Base-by-base conservation (phyloP, 2,797 vertebrate species). In the Sebastiscus tertius region DNA sequence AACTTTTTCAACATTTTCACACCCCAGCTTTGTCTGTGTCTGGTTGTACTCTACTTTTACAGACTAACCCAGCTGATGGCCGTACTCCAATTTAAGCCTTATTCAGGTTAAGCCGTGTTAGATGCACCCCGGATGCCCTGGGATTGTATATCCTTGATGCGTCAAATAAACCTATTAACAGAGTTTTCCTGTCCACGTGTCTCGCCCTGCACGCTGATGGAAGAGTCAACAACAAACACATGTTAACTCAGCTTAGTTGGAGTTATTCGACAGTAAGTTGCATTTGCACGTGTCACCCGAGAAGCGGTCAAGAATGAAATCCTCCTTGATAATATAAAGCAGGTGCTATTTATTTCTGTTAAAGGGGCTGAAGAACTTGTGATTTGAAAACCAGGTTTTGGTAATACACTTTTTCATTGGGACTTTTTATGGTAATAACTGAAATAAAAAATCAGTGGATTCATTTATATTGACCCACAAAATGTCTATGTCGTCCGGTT, bases 101-200 rank as follows among this genome's bases (percentile, higher is more conserved):
- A 89, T 84, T 87, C 79, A 60, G 87, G 84, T 85, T 93, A 91
- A 93, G 88, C 91, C 72, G 85, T 90, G 22, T 93, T 80, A 89
- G 87, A 88, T 78, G 81, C 79, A 77, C 84, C 76, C 49, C 77
- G 78, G 76, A 82, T 80, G 80, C 78, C 66, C 70, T 54, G 63
- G 81, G 72, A 81, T 27, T 77, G 86, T 77, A 78, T 70, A 88
- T 82, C 81, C 82, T 79, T 55, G 84, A 78, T 63, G 74, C 79
- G 75, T 87, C 81, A 80, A 91, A 91, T 92, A 92, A 92, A 93
- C 91, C 89, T 83, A 90, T 94, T 90, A 91, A 81, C 75, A 72
- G 67, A 86, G 86, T 82, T 75, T 87, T 87, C 65, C 63, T 12
- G 81, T 72, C 78, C 88, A 73, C n/a, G 4, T 87, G 83, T 61